Evolutionary conservation across 2,888 invertebrate species (phyloP).

Genomic region (Metellina segmentata): DNA sequence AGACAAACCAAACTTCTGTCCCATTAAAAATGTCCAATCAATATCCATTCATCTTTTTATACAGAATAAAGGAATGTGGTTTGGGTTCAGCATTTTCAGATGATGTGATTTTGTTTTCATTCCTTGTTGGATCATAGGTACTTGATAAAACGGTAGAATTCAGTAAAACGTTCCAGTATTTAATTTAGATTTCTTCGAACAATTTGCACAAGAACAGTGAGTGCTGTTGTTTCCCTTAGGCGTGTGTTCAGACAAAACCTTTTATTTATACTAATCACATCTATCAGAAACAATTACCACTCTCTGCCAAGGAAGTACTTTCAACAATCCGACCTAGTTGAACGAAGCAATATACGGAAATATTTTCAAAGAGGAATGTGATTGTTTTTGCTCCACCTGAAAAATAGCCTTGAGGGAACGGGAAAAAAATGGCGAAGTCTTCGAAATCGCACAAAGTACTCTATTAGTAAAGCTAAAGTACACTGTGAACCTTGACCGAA

Average conservation of each 20-base stretch:
- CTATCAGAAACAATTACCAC: neutral
- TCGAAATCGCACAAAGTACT: neutral
- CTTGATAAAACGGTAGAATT: too few species aligned
- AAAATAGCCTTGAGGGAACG: constrained; percentile 3
- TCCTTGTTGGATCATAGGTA: too few species aligned
- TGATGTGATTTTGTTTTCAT: too few species aligned
- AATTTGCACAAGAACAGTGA: too few species aligned
- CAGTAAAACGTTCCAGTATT: neutral
- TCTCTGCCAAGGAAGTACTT: neutral
- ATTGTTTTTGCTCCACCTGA: neutral
- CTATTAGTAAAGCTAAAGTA: constrained; percentile 35
- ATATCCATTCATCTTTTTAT: too few species aligned
- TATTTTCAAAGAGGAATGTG: neutral
- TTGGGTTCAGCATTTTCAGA: too few species aligned
- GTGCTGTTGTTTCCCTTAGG: neutral
- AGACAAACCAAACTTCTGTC: too few species aligned
- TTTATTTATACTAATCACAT: neutral
- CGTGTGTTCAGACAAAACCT: neutral
- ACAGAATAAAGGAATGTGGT: too few species aligned
- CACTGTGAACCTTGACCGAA: constrained; percentile 51
- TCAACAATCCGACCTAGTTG: neutral
- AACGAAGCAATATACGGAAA: neutral
- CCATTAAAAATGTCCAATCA: too few species aligned
- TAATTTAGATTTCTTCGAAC: neutral
- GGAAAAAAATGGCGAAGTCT: neutral